Conservation (phyloP, 2,888 invertebrate genomes). For the Drosophila lacicola region DNA sequence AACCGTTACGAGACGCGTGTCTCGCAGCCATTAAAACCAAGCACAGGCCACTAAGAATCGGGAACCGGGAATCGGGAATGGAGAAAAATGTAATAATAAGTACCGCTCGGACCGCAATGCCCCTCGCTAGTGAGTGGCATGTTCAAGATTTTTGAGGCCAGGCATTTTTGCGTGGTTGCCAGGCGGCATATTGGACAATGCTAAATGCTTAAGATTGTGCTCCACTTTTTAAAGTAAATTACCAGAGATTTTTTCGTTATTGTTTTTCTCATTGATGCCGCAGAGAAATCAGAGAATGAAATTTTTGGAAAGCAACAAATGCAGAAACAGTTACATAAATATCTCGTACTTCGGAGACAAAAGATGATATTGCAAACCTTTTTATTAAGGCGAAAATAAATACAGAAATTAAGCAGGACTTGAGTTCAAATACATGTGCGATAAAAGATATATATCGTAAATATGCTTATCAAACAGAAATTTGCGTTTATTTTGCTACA, state of each 20-base stretch:
- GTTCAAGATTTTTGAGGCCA: conserved; percentile 43
- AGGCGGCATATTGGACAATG: conserved; percentile 64
- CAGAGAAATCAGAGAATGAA: conserved; percentile 41
- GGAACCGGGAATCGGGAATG: neutral
- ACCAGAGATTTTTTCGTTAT: conserved; percentile 43
- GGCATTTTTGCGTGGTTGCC: conserved; percentile 31
- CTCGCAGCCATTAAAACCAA: conserved; percentile 67
- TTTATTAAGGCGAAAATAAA: neutral
- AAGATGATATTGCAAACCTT: neutral
- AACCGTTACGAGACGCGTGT: conserved; percentile 77
- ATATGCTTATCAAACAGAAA: neutral
- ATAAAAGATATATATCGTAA: neutral
- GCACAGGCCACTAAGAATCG: conserved; percentile 13
- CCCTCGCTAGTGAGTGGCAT: conserved; percentile 40
- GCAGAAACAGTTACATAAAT: neutral
- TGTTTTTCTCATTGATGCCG: conserved; percentile 19
- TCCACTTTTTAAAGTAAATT: conserved; percentile 58
- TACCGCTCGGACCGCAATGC: conserved; percentile 30
- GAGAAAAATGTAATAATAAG: conserved; percentile 66
- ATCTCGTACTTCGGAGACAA: neutral
- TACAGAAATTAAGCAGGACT: neutral
- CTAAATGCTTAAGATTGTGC: conserved; percentile 61
- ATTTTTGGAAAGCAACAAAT: conserved; percentile 9
- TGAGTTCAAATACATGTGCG: neutral
- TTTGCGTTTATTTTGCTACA: neutral